Conservation (phyloP, 35 echinoderm and acorn worm species). For the Acanthaster planci region DNA sequence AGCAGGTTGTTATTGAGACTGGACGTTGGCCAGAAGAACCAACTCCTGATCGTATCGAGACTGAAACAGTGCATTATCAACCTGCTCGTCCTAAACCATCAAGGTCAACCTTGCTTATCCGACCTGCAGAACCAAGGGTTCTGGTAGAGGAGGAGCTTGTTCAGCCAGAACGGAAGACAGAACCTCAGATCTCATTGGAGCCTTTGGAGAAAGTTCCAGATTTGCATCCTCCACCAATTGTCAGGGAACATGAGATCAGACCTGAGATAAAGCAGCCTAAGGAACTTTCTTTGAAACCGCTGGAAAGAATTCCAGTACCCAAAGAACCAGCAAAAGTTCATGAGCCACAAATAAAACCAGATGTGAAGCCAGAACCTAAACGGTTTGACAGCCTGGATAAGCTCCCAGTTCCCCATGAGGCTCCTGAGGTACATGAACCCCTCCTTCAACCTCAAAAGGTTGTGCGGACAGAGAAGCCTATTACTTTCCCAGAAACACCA, state of each 20-base stretch:
- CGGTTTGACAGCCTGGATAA: conserved; percentile 20
- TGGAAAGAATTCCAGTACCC: conserved; percentile 27
- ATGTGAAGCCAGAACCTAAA: conserved; percentile 16
- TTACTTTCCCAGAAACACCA: conserved; percentile 13
- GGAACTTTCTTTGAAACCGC: conserved; percentile 31
- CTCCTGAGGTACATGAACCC: conserved; percentile 60
- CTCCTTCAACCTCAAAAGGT: conserved; percentile 14
- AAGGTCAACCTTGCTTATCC: background rate
- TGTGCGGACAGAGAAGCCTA: conserved; percentile 39
- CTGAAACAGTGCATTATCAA: background rate
- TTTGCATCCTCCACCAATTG: background rate
- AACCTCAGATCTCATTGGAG: conserved; percentile 14
- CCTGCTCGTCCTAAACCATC: conserved; percentile 18
- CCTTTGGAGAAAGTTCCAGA: conserved; percentile 41
- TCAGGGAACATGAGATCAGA: background rate
- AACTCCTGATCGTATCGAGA: conserved; percentile 1
- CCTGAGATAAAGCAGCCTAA: background rate
- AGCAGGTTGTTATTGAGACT: conserved; percentile 30
- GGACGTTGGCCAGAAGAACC: conserved; percentile 25
- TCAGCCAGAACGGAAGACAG: background rate
- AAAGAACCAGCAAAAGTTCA: conserved; percentile 29
- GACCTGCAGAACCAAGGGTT: conserved; percentile 1
- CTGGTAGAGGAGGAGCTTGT: conserved; percentile 11
- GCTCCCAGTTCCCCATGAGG: conserved; percentile 20
- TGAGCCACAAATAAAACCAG: conserved; percentile 29